Percentiles rank a stretch among this genome's conserved stretches.
These are phyloP conservation scores for Acanthococcus lagerstroemiae DNA, from an alignment of 2,888 invertebrate species.

Conservation along the genomic window DNA sequence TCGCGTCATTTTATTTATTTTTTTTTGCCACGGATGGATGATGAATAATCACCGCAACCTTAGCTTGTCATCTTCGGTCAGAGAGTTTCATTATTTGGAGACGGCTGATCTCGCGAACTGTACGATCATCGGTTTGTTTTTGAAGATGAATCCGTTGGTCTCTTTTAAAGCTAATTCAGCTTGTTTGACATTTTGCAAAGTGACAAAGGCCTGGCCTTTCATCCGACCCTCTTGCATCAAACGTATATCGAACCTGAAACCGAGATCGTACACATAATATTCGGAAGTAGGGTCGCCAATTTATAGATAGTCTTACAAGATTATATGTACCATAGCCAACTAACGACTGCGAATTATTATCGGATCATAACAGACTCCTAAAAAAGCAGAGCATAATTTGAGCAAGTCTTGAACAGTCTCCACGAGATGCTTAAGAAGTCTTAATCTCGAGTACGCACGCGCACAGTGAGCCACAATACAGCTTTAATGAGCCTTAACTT, in stretches of 20 bases:
- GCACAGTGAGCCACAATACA: no score
- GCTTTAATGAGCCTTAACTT: no score
- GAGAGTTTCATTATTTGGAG: conserved; percentile 40
- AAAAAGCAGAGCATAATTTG: no score
- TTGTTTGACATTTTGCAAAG: conserved; percentile 57
- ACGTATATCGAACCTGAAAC: conserved; percentile 53
- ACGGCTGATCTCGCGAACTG: conserved; percentile 66
- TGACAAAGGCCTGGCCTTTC: conserved; percentile 93
- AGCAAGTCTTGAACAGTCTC: no score
- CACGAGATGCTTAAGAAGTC: no score
- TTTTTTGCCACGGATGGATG: no score
- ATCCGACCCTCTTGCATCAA: conserved; percentile 90
- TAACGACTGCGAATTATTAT: no score
- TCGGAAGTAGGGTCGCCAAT: background rate
- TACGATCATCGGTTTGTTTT: conserved; percentile 84
- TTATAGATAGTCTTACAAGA: background rate
- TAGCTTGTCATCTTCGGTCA: no score
- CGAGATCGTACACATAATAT: conserved; percentile 36
- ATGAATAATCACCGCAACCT: no score
- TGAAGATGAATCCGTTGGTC: conserved; percentile 77
- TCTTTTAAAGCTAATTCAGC: conserved; percentile 67
- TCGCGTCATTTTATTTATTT: no score
- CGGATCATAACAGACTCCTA: no score
- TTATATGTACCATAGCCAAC: background rate
- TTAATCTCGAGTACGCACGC: no score